These are phyloP conservation scores for Argyrosomus japonicus DNA, from an alignment of 2,113 vertebrate species.

Conservation along the genomic window DNA sequence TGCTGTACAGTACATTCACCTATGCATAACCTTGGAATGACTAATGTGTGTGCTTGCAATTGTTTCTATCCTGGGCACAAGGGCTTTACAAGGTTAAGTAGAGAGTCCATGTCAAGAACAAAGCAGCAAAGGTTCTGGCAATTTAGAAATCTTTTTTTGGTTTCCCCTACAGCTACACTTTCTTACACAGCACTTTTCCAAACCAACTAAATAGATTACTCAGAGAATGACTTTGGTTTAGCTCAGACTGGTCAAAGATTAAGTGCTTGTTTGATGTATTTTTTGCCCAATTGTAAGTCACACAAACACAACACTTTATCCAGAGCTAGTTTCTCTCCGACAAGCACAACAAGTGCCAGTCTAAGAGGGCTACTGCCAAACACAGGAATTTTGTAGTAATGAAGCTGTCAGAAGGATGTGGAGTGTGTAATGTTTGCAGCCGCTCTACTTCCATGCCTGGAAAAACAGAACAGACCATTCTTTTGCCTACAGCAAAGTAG, in stretches of 20 bases:
- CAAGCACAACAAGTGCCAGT: slow-evolving; percentile 57
- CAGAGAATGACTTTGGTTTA: slow-evolving; percentile 46
- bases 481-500: slow-evolving; percentile 44
- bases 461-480: slow-evolving; percentile 28
- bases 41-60: slow-evolving; percentile 25
- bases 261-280: slow-evolving; percentile 64
- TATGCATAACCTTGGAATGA: slow-evolving; percentile 41
- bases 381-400: slow-evolving; percentile 52
- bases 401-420: slow-evolving; percentile 66
- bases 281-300: slow-evolving; percentile 48
- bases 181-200: slow-evolving; percentile 30
- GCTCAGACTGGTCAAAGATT: slow-evolving; percentile 53
- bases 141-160: slow-evolving; percentile 27
- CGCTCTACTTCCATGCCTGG: slow-evolving; percentile 22
- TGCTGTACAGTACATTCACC: slow-evolving; percentile 32
- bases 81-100: slow-evolving; percentile 46
- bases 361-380: slow-evolving; percentile 46
- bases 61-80: slow-evolving; percentile 20
- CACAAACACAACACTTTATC: slow-evolving; percentile 57
- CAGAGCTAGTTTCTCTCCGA: slow-evolving; percentile 40
- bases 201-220: slow-evolving; percentile 48
- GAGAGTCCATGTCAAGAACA: slow-evolving; percentile 38
- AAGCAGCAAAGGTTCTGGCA: slow-evolving; percentile 10
- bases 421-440: slow-evolving; percentile 57
- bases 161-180: slow-evolving; percentile 14